Evolutionary conservation across 2,113 vertebrate species (phyloP).

Genomic region (Dissostichus mawsoni): DNA sequence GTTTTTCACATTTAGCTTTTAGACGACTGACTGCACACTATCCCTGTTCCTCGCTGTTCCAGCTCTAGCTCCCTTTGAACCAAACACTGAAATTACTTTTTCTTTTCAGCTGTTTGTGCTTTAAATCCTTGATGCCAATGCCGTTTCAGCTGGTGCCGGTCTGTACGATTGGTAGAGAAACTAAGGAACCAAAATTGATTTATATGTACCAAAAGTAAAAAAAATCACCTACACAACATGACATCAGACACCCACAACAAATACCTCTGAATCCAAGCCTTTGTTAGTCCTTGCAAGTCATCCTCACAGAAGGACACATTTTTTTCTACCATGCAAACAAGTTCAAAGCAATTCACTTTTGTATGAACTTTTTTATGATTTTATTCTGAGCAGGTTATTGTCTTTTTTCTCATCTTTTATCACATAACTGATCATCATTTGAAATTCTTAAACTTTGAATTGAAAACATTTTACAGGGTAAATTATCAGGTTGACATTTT

Average conservation of each 20-base stretch:
- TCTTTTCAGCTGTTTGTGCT: slow-evolving; percentile 13
- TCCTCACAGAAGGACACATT: slow-evolving; percentile 14
- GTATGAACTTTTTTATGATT: background rate
- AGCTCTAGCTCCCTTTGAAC: slow-evolving; percentile 40
- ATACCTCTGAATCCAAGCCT: slow-evolving; percentile 42
- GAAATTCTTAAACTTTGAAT: no score
- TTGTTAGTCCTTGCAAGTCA: background rate
- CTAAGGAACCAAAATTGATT: slow-evolving; percentile 52
- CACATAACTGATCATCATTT: background rate
- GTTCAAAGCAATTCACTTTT: no score
- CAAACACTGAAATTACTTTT: slow-evolving; percentile 55
- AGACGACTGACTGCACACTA: slow-evolving; percentile 26
- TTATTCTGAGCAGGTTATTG: background rate
- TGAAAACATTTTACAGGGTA: background rate
- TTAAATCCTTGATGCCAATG: slow-evolving; percentile 16
- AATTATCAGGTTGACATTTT: background rate
- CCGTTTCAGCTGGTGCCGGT: slow-evolving; percentile 16
- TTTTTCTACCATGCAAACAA: background rate
- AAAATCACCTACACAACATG: slow-evolving; percentile 44
- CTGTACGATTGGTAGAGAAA: slow-evolving; percentile 35
- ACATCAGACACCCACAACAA: slow-evolving; percentile 53
- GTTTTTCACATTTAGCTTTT: slow-evolving; percentile 26
- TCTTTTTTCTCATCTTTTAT: background rate
- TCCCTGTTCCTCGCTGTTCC: slow-evolving; percentile 28
- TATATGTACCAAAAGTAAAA: slow-evolving; percentile 41